Evolutionary conservation across 1,140 invertebrate genomes (phyloP), one percentile per base, ranked within the genome.

Genomic region (Adoxophyes honmai): DNA sequence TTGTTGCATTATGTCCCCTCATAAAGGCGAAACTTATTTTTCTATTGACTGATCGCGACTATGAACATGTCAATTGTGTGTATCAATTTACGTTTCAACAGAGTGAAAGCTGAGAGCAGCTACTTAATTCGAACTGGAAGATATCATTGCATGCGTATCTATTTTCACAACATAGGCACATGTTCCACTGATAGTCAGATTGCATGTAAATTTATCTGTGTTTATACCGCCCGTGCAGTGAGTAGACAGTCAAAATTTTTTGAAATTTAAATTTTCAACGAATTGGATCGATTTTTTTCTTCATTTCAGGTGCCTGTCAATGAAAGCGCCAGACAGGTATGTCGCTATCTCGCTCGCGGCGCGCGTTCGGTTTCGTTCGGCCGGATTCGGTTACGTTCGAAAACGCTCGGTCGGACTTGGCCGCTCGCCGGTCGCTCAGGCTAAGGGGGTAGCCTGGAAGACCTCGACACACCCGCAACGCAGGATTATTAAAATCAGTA

Each of bases 231-330:
- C 34, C 36, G 60, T 37, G 59, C 64, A 55, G 34, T 39, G 48
- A 62, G 58, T 68, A 66, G 62, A 56, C 57, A 62, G 11, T 33
- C 57, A 78, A 74, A 75, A 75, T 83, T 75, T 67, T 69, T 60
- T 64, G 64, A 82, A 80, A 78, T 80, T 86, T 84, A 72, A 78
- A 75, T 86, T 78, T 88, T 86, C 84, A 90, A 87, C 85, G 87
- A 90, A 89, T 89, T 90, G 89, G 89, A 89, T 88, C 80, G 89
- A 88, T 85, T 90, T 90, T 86, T 90, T 90, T 90, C 88, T 91
- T 92, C 90, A 91, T 92, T 92, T 90, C 91, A 92, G 91, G 91
- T 92, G 91, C 91, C 91, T 92, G 91, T 92, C 91, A 90, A 91
- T 92, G 90, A 92, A 92, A 91, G 91, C 91, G 90, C 91, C 91